phyloP scores from a whole-genome alignment of 2,888 invertebrate genomes.

The Phrixothrix hirtus region DNA sequence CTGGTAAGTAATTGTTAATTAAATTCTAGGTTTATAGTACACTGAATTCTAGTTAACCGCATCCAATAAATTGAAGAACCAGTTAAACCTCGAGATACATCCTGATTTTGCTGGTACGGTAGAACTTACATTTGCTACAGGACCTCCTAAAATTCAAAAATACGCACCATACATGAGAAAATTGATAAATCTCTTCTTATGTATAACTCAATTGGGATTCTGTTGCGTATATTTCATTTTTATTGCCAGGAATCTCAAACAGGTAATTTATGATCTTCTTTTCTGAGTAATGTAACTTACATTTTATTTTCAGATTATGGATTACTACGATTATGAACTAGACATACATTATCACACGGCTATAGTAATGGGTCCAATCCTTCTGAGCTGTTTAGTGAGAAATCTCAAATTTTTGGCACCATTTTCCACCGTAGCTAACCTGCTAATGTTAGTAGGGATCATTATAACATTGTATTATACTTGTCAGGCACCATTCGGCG shows the following conservation, averaged over 20 bases:
- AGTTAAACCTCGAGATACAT: slow-evolving; percentile 61
- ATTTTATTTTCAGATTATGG: slow-evolving; percentile 63
- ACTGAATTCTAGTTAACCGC: slow-evolving; percentile 70
- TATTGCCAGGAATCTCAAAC: slow-evolving; percentile 82
- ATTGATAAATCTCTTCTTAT: slow-evolving; percentile 82
- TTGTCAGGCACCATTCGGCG: slow-evolving; percentile 64
- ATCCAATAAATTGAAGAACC: slow-evolving; percentile 67
- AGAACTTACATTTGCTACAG: slow-evolving; percentile 76
- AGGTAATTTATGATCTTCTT: too few relatives aligned
- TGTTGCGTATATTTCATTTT: slow-evolving; percentile 98
- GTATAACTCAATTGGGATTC: slow-evolving; percentile 96
- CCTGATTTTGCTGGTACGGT: slow-evolving; percentile 84
- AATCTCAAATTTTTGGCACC: slow-evolving; percentile 78
- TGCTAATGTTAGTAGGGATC: slow-evolving; percentile 74
- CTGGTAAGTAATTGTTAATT: slow-evolving; percentile 62
- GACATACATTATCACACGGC: slow-evolving; percentile 75
- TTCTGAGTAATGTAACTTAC: too few relatives aligned
- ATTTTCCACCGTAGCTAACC: slow-evolving; percentile 76
- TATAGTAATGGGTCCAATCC: slow-evolving; percentile 71
- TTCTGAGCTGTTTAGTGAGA: slow-evolving; percentile 74
- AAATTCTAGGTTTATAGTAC: not conserved
- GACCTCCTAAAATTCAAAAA: slow-evolving; percentile 67
- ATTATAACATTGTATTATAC: slow-evolving; percentile 79
- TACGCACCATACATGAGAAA: slow-evolving; percentile 68
- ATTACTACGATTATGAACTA: slow-evolving; percentile 64